Conservation (phyloP, 1,140 invertebrate genomes). For the Achroia grisella region DNA sequence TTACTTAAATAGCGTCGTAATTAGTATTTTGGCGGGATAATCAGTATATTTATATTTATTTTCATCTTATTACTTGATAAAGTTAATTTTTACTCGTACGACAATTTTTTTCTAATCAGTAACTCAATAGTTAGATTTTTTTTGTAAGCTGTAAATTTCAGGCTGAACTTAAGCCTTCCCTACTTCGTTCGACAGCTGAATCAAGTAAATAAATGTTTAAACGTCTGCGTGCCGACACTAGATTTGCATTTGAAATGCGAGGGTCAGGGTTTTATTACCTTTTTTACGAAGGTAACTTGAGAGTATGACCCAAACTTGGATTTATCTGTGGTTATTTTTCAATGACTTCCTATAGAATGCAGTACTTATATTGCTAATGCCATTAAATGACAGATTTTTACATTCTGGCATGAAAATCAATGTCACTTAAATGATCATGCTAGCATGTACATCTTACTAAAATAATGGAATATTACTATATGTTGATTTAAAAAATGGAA, state of each 20-base stretch:
- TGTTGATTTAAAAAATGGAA: too few species aligned
- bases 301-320: not conserved
- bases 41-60: too few species aligned
- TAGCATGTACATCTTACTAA: too few species aligned
- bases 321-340: conserved; percentile 2
- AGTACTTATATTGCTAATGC: too few species aligned
- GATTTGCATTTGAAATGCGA: conserved; percentile 5
- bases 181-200: not conserved
- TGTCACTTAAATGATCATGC: too few species aligned
- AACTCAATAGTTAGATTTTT: not conserved
- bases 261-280: conserved; percentile 4
- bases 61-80: not conserved
- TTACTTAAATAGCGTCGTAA: too few species aligned
- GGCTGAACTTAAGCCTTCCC: not conserved
- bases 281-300: conserved; percentile 1
- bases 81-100: not conserved
- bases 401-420: too few species aligned
- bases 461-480: too few species aligned
- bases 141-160: not conserved
- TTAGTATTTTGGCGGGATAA: too few species aligned
- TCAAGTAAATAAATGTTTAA: conserved; percentile 4
- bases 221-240: not conserved
- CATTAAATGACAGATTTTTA: too few species aligned
- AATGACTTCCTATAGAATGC: not conserved
- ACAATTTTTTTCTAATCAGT: not conserved